Percentiles rank a stretch among this genome's conserved stretches.
phyloP scores from a whole-genome alignment of 2,113 vertebrate species.

The Dryoscopus gambensis region DNA sequence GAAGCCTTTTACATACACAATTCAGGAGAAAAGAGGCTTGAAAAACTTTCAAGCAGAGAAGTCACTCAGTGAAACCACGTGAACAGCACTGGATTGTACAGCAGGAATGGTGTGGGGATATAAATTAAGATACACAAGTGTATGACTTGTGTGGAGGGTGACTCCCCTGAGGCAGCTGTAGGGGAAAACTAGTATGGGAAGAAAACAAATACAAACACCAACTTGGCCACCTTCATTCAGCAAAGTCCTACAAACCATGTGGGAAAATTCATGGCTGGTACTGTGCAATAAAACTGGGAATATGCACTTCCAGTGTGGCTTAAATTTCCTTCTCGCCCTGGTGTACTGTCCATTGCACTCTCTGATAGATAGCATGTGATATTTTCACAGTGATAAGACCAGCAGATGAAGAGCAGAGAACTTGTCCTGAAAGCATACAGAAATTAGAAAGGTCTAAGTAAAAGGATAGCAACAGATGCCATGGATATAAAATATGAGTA shows the following conservation, averaged over 20 bases:
- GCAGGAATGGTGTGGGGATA: no score
- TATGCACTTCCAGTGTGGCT: not conserved
- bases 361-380: fast-evolving
- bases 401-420: not conserved
- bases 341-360: fast-evolving
- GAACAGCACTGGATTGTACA: not conserved
- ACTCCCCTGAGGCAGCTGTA: not conserved
- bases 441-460: not conserved
- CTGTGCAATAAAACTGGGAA: not conserved
- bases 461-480: not conserved
- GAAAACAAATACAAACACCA: fast-evolving
- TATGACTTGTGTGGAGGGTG: not conserved
- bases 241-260: not conserved
- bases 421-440: not conserved
- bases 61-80: not conserved
- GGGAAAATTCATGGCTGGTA: not conserved
- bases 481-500: fast-evolving
- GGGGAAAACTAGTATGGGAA: not conserved
- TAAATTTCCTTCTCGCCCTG: not conserved
- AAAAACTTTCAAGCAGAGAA: not conserved
- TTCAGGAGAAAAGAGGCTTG: not conserved
- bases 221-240: not conserved
- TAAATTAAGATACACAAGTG: not conserved
- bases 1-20: not conserved
- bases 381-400: not conserved